These are phyloP conservation scores for Eonycteris spelaea DNA, from an alignment of 2,113 vertebrate genomes.

Conservation along the genomic window DNA sequence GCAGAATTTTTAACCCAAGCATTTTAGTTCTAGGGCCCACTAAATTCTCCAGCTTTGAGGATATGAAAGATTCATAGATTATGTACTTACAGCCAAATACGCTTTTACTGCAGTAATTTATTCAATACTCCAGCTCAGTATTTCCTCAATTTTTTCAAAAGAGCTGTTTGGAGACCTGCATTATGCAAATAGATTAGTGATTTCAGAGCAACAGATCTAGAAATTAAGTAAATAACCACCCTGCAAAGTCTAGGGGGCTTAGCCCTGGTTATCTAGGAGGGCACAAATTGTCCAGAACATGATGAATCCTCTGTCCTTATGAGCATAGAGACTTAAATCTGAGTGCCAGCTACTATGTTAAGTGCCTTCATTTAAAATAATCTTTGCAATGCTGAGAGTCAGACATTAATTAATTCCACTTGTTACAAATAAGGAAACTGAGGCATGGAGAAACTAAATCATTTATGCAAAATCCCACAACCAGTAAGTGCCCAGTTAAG, in stretches of 20 bases:
- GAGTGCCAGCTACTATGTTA: background rate
- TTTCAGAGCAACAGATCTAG: background rate
- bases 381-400: background rate
- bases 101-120: background rate
- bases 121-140: background rate
- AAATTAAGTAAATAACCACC: background rate
- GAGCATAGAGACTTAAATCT: background rate
- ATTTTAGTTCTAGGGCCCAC: background rate
- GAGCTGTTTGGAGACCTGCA: background rate
- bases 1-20: background rate
- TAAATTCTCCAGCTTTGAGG: background rate
- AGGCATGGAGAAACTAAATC: background rate
- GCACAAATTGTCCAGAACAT: background rate
- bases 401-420: background rate
- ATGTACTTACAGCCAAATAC: background rate
- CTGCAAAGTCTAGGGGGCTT: background rate
- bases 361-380: background rate
- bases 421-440: slow-evolving; percentile 12
- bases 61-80: background rate
- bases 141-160: slow-evolving; percentile 2
- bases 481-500: background rate
- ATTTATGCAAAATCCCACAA: background rate
- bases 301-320: background rate
- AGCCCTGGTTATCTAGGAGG: background rate
- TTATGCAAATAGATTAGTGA: background rate